A percentile compares a stretch with the other conserved stretches of the same genome.
Conservation (phyloP, 2,888 invertebrate species). For the Unio delphinus region DNA sequence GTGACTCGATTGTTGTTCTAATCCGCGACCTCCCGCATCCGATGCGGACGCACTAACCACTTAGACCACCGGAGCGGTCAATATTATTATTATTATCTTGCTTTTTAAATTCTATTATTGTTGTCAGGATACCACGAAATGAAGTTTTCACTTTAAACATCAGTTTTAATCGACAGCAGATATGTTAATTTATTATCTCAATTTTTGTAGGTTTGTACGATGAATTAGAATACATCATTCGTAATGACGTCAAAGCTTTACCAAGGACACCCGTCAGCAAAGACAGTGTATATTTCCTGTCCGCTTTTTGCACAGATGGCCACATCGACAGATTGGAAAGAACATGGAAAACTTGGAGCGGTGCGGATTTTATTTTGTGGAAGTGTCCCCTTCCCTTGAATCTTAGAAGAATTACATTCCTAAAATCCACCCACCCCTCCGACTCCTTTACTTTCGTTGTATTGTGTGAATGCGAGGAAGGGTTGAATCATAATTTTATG, state of each 20-base stretch:
- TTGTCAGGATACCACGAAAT: no score
- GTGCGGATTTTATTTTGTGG: slow-evolving; percentile 59
- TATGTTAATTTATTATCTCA: not conserved
- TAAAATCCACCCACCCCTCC: slow-evolving; percentile 41
- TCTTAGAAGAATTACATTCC: slow-evolving; percentile 59
- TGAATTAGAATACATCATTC: slow-evolving; percentile 44
- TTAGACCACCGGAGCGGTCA: no score
- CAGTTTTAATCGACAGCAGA: no score
- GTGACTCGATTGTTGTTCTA: no score
- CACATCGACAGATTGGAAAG: slow-evolving; percentile 49
- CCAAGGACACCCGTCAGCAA: slow-evolving; percentile 59
- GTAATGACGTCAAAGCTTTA: slow-evolving; percentile 43
- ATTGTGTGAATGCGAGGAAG: slow-evolving; percentile 58
- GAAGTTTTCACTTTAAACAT: no score
- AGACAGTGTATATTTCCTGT: slow-evolving; percentile 59
- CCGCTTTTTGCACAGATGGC: slow-evolving; percentile 56
- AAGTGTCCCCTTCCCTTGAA: slow-evolving; percentile 56
- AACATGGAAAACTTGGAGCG: slow-evolving; percentile 63
- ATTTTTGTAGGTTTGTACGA: slow-evolving; percentile 44
- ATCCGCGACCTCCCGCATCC: no score
- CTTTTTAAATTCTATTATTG: no score
- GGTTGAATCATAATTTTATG: slow-evolving; percentile 47
- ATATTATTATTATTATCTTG: no score
- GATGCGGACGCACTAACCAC: no score
- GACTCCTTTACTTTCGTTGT: slow-evolving; percentile 54